Evolutionary conservation across 2,797 vertebrate genomes (phyloP).

Genomic region (Pangasius sanitwongsei): DNA sequence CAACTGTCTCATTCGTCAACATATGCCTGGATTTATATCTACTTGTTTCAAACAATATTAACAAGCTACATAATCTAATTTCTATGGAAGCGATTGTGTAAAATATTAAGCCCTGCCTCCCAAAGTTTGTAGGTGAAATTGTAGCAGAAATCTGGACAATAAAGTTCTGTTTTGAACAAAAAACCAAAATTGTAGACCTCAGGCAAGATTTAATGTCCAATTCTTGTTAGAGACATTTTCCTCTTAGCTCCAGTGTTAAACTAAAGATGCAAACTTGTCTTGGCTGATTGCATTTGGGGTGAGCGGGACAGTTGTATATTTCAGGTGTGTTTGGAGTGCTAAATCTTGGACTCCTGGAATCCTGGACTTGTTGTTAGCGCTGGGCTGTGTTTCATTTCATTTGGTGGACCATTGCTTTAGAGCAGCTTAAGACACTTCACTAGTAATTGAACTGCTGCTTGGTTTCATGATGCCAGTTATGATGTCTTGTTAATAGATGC

Average conservation of each 20-base stretch:
- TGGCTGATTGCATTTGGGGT: neutral
- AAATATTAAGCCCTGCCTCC: neutral
- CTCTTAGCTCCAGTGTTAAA: neutral
- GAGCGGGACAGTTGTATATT: neutral
- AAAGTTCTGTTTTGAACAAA: neutral
- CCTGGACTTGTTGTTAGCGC: slow-evolving; percentile 22
- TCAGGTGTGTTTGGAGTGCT: neutral
- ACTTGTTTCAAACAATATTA: neutral
- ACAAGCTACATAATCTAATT: neutral
- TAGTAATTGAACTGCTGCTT: slow-evolving; percentile 54
- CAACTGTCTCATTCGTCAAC: neutral
- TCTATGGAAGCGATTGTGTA: neutral
- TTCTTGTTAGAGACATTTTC: neutral
- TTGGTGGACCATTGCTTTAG: slow-evolving; percentile 47
- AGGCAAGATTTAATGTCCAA: neutral
- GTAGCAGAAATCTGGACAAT: too few species aligned
- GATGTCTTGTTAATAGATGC: slow-evolving; percentile 67
- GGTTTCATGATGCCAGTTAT: slow-evolving; percentile 66
- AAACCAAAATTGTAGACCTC: neutral
- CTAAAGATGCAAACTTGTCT: neutral
- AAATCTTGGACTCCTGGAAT: slow-evolving; percentile 4
- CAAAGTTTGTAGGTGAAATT: neutral
- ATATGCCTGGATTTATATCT: neutral
- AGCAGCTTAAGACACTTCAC: slow-evolving; percentile 47
- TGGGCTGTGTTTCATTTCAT: slow-evolving; percentile 39